Conservation (phyloP, 1,140 invertebrate species). For the Whitmania pigra region DNA sequence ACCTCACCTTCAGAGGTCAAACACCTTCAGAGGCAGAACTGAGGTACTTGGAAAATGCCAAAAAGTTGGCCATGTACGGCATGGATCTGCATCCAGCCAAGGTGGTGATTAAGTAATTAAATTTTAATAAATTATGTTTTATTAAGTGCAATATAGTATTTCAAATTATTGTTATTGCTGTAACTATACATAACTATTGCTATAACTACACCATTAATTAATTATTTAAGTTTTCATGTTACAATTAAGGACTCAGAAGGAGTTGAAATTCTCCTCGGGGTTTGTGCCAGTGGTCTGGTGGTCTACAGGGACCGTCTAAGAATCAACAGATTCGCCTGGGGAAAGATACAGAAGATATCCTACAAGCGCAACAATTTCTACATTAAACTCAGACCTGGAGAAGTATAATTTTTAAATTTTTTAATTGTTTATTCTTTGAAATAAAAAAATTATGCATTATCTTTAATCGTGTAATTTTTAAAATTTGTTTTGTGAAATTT, state of each 20-base stretch:
- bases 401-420: slow-evolving; percentile 43
- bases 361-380: slow-evolving; percentile 98
- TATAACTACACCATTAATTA: too few relatives aligned
- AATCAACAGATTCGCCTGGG: slow-evolving; percentile 88
- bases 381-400: slow-evolving; percentile 89
- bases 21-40: slow-evolving; percentile 89
- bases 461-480: background rate
- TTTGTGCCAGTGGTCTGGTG: slow-evolving; percentile 84
- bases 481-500: too few relatives aligned
- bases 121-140: too few relatives aligned
- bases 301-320: slow-evolving; percentile 87
- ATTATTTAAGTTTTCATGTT: too few relatives aligned
- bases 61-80: slow-evolving; percentile 95
- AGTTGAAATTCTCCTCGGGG: slow-evolving; percentile 88
- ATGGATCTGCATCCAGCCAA: slow-evolving; percentile 89
- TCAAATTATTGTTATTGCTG: too few relatives aligned
- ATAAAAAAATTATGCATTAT: background rate
- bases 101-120: slow-evolving; percentile 29
- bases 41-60: slow-evolving; percentile 91
- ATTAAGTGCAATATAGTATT: too few relatives aligned
- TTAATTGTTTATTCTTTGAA: background rate
- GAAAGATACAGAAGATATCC: slow-evolving; percentile 96
- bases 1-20: slow-evolving; percentile 57
- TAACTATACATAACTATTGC: too few relatives aligned
- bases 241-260: slow-evolving; percentile 66